Percentiles rank a stretch among this genome's conserved stretches.
These are phyloP conservation scores for Labia minor DNA, from an alignment of 2,888 invertebrate species.

Conservation along the genomic window DNA sequence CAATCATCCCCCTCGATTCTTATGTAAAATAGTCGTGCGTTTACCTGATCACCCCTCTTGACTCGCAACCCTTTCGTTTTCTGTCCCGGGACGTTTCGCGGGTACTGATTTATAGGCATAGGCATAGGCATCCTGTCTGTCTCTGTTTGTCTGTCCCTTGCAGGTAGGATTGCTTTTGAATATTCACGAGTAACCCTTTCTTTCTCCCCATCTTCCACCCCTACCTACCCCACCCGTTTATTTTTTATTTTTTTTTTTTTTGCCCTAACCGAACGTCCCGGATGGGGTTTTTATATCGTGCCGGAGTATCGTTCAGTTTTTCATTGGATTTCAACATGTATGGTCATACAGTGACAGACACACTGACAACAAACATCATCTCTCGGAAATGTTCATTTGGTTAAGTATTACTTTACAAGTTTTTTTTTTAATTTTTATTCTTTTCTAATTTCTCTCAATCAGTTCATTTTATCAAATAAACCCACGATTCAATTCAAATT, in stretches of 20 bases:
- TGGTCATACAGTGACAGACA: no score
- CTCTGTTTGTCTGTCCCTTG: neutral
- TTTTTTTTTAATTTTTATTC: no score
- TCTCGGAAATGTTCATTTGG: no score
- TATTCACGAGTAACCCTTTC: slow-evolving; percentile 3
- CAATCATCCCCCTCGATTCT: neutral
- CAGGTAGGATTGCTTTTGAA: neutral
- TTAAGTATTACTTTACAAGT: no score
- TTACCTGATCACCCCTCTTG: slow-evolving; percentile 1
- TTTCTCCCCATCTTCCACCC: neutral
- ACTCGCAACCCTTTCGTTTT: neutral
- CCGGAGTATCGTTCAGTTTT: neutral
- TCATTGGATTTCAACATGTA: neutral
- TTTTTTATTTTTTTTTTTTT: no score
- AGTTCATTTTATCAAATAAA: no score
- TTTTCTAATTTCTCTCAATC: no score
- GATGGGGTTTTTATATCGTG: no score
- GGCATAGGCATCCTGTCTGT: neutral
- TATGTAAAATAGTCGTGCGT: neutral
- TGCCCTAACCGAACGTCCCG: no score
- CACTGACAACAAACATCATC: no score
- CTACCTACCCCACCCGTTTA: neutral
- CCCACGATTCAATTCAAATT: no score
- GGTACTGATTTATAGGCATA: neutral
- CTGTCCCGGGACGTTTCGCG: neutral